These are phyloP conservation scores for Lepidurus arcticus DNA, from an alignment of 1,140 invertebrate genomes.

Conservation along the genomic window DNA sequence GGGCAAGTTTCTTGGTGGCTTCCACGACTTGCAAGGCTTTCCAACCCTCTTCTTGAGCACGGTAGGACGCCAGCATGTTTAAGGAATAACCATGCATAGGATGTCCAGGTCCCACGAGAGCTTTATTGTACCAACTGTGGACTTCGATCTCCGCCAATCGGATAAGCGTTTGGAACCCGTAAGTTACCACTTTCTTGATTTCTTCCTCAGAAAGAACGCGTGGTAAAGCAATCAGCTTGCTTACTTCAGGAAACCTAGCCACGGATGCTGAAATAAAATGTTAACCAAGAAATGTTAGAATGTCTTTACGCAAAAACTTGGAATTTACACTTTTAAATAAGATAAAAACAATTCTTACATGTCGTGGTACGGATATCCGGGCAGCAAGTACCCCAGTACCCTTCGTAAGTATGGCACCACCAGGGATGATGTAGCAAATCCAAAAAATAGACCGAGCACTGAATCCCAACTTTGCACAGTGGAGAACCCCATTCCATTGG, in stretches of 20 bases:
- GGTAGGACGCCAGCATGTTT: conserved; percentile 16
- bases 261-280: conserved; percentile 30
- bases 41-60: conserved; percentile 28
- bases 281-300: background rate
- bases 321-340: background rate
- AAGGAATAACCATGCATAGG: conserved; percentile 26
- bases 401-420: conserved; percentile 31
- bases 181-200: background rate
- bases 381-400: conserved; percentile 33
- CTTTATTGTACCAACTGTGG: conserved; percentile 24
- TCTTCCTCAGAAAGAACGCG: conserved; percentile 25
- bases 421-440: conserved; percentile 32
- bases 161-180: conserved; percentile 16
- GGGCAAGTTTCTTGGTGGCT: conserved; percentile 32
- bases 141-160: conserved; percentile 26
- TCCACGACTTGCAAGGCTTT: conserved; percentile 33
- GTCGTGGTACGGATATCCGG: conserved; percentile 27
- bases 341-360: conserved; percentile 25
- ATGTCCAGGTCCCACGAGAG: conserved; percentile 10
- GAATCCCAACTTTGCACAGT: conserved; percentile 32
- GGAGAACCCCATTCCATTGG: background rate
- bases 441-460: conserved; percentile 33
- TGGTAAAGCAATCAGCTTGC: conserved; percentile 30
- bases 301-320: background rate
- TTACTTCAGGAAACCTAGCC: conserved; percentile 32